These are phyloP conservation scores for Gulo gulo DNA, from an alignment of 2,113 vertebrate species.

Conservation along the genomic window DNA sequence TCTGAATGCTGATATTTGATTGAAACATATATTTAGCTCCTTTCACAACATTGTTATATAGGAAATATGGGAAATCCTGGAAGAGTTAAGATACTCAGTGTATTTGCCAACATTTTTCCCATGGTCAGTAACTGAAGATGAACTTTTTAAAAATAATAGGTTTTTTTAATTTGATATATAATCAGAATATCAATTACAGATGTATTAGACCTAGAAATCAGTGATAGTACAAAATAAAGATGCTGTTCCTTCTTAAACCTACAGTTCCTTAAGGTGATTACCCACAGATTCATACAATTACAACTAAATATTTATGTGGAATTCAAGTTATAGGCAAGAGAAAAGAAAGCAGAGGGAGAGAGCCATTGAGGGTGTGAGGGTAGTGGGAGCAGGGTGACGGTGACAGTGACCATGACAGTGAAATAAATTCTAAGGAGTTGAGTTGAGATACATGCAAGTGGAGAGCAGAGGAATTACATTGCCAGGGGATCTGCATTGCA, in stretches of 20 bases:
- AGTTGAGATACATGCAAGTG: neutral
- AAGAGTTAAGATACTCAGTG: neutral
- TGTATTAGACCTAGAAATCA: neutral
- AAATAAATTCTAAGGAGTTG: no score
- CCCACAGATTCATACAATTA: neutral
- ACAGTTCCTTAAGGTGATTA: neutral
- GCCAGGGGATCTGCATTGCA: neutral
- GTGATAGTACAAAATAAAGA: neutral
- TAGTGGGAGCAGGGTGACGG: accelerated
- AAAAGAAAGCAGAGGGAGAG: neutral
- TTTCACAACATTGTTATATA: neutral
- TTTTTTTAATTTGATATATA: neutral
- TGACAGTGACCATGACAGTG: neutral
- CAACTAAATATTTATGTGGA: neutral
- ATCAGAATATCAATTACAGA: neutral
- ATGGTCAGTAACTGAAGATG: neutral
- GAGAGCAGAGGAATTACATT: neutral
- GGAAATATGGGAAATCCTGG: neutral
- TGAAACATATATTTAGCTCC: neutral
- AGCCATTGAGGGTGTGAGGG: neutral
- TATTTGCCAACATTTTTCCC: neutral
- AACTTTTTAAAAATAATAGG: neutral
- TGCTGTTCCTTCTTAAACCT: neutral
- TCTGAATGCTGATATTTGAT: neutral
- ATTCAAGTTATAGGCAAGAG: neutral